Evolutionary conservation across 1,140 invertebrate species (phyloP), one percentile per base, ranked within the genome.

Genomic region (Cardiocondyla obscurior): DNA sequence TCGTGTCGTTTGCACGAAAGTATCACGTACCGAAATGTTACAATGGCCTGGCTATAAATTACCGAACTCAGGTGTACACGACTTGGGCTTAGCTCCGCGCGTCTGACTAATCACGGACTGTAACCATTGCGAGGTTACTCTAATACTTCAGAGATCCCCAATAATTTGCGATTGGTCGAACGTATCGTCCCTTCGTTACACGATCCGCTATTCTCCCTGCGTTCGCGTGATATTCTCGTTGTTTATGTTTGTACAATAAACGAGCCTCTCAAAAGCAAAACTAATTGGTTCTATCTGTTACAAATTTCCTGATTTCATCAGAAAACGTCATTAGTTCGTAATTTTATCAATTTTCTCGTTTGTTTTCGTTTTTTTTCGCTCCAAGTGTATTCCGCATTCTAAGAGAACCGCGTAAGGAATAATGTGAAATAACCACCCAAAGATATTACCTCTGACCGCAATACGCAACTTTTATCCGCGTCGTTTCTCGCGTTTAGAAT

Each of bases 41-140:
- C 46, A 67, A 69, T 53, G 6, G 74, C 62, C 51, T 55, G 14
- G 62, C 25, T 22, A 65, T 79, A 79, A 79, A 79, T 79, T 79
- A 79, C n/a, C 33, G 74, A 79, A 79, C 74, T 79, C 62, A 79
- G 74, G 74, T 79, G 74, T 79, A 69, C 74, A 69, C 62, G 74
- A 79, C 49, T 79, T 51, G 58, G 33, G 74, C 74, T 79, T 79
- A 79, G 74, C 74, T 79, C 33, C 16, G 46, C 30, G 82, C 57
- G 58, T 84, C 58, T 81, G 73, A 85, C 73, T 84, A 81, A 84
- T 84, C 65, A 73, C 65, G 44, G 82, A 81, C 82, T 85, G 46
- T 44, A 36, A 84, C 82, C 73, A 84, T 65, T 85, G n/a, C 33
- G 73, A 83, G 53, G 82, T 72, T 65, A 57, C 42, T 85, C 65